Evolutionary conservation across 2,797 vertebrate genomes (phyloP).

Genomic region (Siniperca scherzeri): DNA sequence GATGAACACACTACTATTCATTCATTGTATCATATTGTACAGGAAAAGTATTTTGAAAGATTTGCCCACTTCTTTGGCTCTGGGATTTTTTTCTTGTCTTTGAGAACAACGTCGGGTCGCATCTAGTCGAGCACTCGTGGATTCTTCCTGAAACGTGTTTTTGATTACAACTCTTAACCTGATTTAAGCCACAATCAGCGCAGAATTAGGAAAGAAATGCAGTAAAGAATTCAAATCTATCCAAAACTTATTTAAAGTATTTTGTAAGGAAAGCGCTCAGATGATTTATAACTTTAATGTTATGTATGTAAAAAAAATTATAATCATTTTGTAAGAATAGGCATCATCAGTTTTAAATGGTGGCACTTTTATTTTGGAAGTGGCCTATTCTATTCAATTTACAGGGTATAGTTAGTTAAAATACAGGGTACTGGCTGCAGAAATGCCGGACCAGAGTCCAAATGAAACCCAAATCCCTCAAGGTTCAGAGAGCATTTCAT

Average conservation of each 20-base stretch:
- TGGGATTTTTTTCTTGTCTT: not conserved
- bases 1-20: not conserved
- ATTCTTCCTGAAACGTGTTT: not conserved
- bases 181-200: not conserved
- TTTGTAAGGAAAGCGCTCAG: not conserved
- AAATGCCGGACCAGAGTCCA: conserved; percentile 22
- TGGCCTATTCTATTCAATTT: conserved; percentile 2
- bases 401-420: conserved; percentile 60
- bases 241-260: not conserved
- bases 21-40: conserved; percentile 12
- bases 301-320: conserved; percentile 18
- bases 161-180: not conserved
- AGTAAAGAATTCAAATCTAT: not conserved
- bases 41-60: conserved; percentile 4
- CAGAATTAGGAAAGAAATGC: not conserved
- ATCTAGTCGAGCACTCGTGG: not conserved
- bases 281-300: not conserved
- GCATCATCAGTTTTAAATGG: not conserved
- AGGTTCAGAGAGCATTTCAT: conserved; percentile 23
- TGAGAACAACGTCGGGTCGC: not conserved
- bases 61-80: not conserved
- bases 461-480: conserved; percentile 14
- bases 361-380: conserved; percentile 31
- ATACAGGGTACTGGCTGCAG: conserved; percentile 55
- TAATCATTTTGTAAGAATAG: conserved; percentile 21